Conservation (phyloP, 2,888 invertebrate genomes). For the Rhagonycha lutea region DNA sequence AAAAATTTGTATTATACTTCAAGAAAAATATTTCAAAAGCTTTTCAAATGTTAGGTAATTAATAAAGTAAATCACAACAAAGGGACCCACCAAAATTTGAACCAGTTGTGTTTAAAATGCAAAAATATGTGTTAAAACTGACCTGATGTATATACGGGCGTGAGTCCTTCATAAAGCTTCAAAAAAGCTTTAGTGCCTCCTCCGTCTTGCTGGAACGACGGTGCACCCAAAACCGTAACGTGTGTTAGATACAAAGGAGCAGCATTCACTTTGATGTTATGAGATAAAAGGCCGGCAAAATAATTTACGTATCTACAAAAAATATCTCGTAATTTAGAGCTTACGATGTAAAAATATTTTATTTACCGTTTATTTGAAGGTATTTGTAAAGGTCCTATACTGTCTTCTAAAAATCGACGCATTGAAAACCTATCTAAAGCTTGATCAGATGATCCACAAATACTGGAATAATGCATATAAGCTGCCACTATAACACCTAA, state of each 20-base stretch:
- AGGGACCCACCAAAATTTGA: too few species aligned
- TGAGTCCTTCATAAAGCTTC: slow-evolving; percentile 89
- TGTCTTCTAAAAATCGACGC: slow-evolving; percentile 86
- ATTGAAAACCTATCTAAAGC: slow-evolving; percentile 92
- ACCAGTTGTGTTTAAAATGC: neutral
- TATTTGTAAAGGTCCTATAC: slow-evolving; percentile 70
- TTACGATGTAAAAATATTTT: slow-evolving; percentile 5
- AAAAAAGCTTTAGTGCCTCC: slow-evolving; percentile 69
- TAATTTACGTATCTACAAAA: slow-evolving; percentile 83
- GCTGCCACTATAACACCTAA: slow-evolving; percentile 88
- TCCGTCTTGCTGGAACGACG: slow-evolving; percentile 67
- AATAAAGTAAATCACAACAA: too few species aligned
- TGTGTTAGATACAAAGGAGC: slow-evolving; percentile 85
- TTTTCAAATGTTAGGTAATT: too few species aligned
- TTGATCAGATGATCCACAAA: slow-evolving; percentile 82
- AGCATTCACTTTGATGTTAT: slow-evolving; percentile 86
- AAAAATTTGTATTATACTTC: neutral
- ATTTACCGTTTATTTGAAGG: slow-evolving; percentile 76
- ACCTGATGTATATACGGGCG: slow-evolving; percentile 87
- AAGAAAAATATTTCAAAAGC: too few species aligned
- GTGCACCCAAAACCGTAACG: slow-evolving; percentile 84
- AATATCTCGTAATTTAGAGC: slow-evolving; percentile 6
- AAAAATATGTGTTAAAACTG: slow-evolving; percentile 29
- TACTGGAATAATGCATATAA: slow-evolving; percentile 92
- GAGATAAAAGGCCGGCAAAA: slow-evolving; percentile 87